A percentile compares a stretch with the other conserved stretches of the same genome.
These are phyloP conservation scores for Schizotus pectinicornis DNA, from an alignment of 2,888 invertebrate genomes.

Conservation along the genomic window DNA sequence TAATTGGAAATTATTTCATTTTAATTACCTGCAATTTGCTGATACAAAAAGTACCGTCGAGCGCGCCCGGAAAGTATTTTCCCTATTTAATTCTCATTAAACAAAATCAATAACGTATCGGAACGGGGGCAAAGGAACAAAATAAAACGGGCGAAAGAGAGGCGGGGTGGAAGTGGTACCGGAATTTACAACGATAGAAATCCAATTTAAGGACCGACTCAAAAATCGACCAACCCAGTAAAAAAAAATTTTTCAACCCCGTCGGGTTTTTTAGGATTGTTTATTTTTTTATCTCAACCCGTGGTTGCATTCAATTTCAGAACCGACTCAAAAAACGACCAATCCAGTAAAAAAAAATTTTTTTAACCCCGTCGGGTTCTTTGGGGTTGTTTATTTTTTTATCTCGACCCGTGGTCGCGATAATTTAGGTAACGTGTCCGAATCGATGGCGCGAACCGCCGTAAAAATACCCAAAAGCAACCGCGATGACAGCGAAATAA, in stretches of 20 bases:
- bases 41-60: slow-evolving; percentile 16
- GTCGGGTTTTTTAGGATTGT: no score
- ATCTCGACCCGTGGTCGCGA: slow-evolving; percentile 6
- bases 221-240: no score
- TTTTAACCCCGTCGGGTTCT: not conserved
- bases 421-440: slow-evolving; percentile 20
- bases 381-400: not conserved
- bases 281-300: slow-evolving; percentile 4
- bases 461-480: slow-evolving; percentile 35
- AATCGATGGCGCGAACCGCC: slow-evolving; percentile 36
- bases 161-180: slow-evolving; percentile 15
- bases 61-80: slow-evolving; percentile 31
- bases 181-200: slow-evolving; percentile 25
- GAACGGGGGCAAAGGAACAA: slow-evolving; percentile 28
- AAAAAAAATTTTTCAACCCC: no score
- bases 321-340: not conserved
- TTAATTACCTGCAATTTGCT: slow-evolving; percentile 34
- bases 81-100: slow-evolving; percentile 39
- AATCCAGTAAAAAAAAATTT: no score
- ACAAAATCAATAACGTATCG: slow-evolving; percentile 36
- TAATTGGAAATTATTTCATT: slow-evolving; percentile 38
- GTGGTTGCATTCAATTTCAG: slow-evolving; percentile 16
- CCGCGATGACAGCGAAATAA: slow-evolving; percentile 48
- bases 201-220: slow-evolving; percentile 10
- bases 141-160: slow-evolving; percentile 16